phyloP scores from a whole-genome alignment of 2,113 vertebrate species.

The Myotis lucifugus region DNA sequence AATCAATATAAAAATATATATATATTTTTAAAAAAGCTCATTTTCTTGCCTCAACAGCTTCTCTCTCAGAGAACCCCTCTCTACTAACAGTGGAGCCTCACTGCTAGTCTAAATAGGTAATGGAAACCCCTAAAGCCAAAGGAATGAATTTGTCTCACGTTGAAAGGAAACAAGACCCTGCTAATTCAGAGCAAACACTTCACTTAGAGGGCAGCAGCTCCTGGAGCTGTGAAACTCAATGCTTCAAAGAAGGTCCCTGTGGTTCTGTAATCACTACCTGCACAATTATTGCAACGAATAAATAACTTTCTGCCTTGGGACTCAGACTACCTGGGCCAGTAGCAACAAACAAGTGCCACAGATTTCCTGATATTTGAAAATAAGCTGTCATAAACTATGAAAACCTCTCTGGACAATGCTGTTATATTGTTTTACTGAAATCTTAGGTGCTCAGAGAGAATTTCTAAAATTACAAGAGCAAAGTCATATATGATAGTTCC shows the following conservation, averaged over 20 bases:
- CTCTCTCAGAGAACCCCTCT: background rate
- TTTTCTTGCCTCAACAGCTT: constrained; percentile 18
- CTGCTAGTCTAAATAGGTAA: background rate
- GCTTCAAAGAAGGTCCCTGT: background rate
- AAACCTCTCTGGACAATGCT: background rate
- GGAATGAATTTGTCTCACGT: background rate
- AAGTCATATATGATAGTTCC: background rate
- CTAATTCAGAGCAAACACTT: constrained; percentile 11
- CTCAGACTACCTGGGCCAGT: background rate
- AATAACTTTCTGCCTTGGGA: background rate
- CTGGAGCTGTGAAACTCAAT: constrained; percentile 3
- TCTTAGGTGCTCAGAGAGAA: background rate
- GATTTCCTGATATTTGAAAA: background rate
- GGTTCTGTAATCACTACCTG: background rate
- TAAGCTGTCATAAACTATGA: constrained; percentile 13
- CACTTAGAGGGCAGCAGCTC: background rate
- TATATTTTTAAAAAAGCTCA: no score
- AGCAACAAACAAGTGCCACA: background rate
- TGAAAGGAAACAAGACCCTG: constrained; percentile 39
- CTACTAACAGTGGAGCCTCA: background rate
- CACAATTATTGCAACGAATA: background rate
- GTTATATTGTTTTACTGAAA: background rate
- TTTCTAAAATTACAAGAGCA: constrained; percentile 47
- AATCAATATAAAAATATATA: no score
- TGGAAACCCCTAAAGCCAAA: constrained; percentile 26